Evolutionary conservation across 2,113 vertebrate species (phyloP).

Genomic region (Pelecanoides urinatrix): DNA sequence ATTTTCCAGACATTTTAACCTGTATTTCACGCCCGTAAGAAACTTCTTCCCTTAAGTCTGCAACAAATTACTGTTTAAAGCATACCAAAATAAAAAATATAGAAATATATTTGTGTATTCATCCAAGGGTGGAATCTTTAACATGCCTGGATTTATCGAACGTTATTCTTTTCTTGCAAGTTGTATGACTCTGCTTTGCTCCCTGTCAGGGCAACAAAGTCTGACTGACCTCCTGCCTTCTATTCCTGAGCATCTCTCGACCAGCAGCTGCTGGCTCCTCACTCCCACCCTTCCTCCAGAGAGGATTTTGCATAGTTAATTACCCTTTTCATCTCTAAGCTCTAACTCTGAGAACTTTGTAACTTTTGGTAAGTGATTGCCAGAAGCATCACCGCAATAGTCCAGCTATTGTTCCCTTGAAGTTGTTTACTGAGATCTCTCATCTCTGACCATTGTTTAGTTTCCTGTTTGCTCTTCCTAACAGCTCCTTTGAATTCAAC

Average conservation of each 20-base stretch:
- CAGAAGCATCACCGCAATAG: neutral
- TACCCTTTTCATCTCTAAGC: neutral
- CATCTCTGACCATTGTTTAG: neutral
- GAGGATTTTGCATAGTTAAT: neutral
- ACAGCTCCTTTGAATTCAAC: neutral
- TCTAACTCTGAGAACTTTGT: neutral
- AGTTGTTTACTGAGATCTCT: neutral
- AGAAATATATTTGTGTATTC: neutral
- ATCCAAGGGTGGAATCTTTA: neutral
- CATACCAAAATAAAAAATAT: neutral
- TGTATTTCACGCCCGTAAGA: neutral
- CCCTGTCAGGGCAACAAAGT: neutral
- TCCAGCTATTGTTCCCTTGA: neutral
- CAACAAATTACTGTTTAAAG: neutral
- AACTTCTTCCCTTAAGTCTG: neutral
- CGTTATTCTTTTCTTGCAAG: neutral
- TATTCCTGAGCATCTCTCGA: neutral
- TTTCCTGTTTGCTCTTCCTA: constrained; percentile 31
- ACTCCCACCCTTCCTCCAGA: neutral
- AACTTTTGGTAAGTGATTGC: neutral
- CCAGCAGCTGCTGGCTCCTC: neutral
- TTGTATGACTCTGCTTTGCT: neutral
- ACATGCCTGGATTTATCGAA: neutral
- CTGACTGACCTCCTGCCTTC: neutral
- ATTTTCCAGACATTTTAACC: neutral